Base-by-base conservation (phyloP, 2,797 vertebrate genomes). In the Myiotriccus ornatus region DNA sequence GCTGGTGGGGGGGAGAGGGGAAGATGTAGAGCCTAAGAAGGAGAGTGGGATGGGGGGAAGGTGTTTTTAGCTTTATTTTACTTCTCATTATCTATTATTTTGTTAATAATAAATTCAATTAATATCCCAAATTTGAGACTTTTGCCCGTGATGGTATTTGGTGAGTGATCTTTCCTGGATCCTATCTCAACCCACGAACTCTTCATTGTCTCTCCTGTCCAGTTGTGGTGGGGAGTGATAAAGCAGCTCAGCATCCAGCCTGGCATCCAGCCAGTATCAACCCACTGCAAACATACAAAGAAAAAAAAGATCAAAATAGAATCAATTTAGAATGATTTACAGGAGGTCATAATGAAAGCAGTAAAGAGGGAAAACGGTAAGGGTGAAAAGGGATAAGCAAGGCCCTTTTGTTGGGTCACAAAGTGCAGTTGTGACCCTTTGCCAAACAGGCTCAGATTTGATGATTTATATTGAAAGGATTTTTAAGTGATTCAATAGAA, bases 61-160 rank as follows among this genome's bases (percentile, higher is more conserved):
- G 9, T 12, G 13, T 14, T 53, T 14, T 53, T 47, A 41, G 18
- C 35, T 53, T 53, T 53, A 10, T 13, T 53, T 74, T 47, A 12
- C 9, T 62, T 69, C 4, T 49, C 19, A 32, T 68, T 82, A 37
- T 49, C 9, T 75, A 16, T 69, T 19, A 49, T 62, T 69, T 55
- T 82, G 4, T 55, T 62, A 28, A 4, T 10, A 18, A n/a, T 44
- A 50, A 56, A 63, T 56, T 69, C 1, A 0, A 10, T 63, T 37
- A 43, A n/a, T 44, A 56, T 18, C 23, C 16, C 11, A 1, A 46
- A 0, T 17, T 37, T 14, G 13, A 55, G 18, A 14, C 32, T 37
- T 76, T 30, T 44, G 10, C 20, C 9, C 0, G 0, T 49, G 35
- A 21, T 0, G 0, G 32, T 49, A 24, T 44, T 50, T 28, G 23